Evolutionary conservation across 1,140 invertebrate species (phyloP), one percentile per base, ranked within the genome.

Genomic region (Bombus pascuorum): DNA sequence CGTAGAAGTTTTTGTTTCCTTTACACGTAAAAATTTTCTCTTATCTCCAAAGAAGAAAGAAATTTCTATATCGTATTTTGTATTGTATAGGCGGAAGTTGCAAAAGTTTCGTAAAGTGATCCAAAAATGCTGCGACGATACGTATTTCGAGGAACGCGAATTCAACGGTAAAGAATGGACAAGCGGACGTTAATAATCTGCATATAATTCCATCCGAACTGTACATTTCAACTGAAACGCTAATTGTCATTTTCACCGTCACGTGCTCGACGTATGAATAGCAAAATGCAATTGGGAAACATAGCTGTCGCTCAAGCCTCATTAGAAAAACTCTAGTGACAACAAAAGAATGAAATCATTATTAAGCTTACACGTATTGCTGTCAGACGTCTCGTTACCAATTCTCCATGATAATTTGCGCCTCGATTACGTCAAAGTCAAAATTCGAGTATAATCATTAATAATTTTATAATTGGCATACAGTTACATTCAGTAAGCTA

Each of bases 191-290:
- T 75, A 88, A 88, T 87, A 87, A 87, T 87, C 80, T 68, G 68
- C 47, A 78, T 47, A 47, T 62, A 68, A 70, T 81, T 79, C 65
- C 65, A 87, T 87, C 59, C 62, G 39, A 72, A 47, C 81, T 83
- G 86, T 84, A 70, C 81, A 83, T 79, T 84, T 87, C 59, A 39
- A 53, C 62, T 76, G 77, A 62, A 80, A 87, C 82, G 70, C 86
- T 84, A 87, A 88, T 88, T 87, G 80, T 86, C 87, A 88, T 83
- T 87, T 87, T 87, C 74, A 65, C 62, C 80, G 80, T 57, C 71
- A 10, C 71, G 81, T 71, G 65, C 72, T 65, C 75, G 32, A 79
- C 53, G 80, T n/a, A 87, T 73, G 81, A 80, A 70, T 81, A 53
- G 62, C 87, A 53, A 79, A 80, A 76, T 77, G 81, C 75, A 87